phyloP scores from a whole-genome alignment of 1,140 invertebrate species.

The Euura saliciscinereae region DNA sequence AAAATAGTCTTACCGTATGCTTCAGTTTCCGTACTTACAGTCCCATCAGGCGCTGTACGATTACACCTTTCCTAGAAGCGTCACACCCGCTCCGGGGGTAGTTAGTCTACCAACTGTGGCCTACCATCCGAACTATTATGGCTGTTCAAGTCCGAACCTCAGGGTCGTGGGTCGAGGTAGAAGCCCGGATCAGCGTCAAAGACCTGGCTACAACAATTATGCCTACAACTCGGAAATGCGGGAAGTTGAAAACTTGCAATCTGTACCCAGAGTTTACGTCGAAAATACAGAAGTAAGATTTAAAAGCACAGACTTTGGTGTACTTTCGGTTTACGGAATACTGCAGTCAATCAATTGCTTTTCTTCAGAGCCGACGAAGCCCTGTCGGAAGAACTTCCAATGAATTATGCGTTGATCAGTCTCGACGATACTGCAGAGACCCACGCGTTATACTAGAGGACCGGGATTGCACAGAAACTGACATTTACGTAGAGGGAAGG shows the following conservation, averaged over 20 bases:
- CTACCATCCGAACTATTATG: slow-evolving; percentile 48
- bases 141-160: slow-evolving; percentile 37
- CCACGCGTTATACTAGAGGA: slow-evolving; percentile 33
- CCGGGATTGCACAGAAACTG: slow-evolving; percentile 41
- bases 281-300: slow-evolving; percentile 34
- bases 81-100: neutral
- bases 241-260: slow-evolving; percentile 47
- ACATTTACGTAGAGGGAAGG: slow-evolving; percentile 44
- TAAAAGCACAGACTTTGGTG: too few relatives aligned
- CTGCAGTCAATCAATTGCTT: neutral
- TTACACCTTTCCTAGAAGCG: neutral
- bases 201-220: slow-evolving; percentile 48
- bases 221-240: slow-evolving; percentile 50
- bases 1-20: neutral
- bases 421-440: slow-evolving; percentile 19
- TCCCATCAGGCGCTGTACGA: neutral
- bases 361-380: neutral
- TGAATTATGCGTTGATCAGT: neutral
- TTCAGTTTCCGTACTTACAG: neutral
- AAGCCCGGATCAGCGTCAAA: slow-evolving; percentile 25
- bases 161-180: slow-evolving; percentile 24
- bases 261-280: slow-evolving; percentile 43
- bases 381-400: neutral
- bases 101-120: neutral
- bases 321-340: too few relatives aligned